These are phyloP conservation scores for rabbit (Oryctolagus cuniculus) DNA, from an alignment of 2,113 vertebrate genomes.

Conservation along the genomic window mOryCun1.1 NC_091443.1:109551001-109551500, in stretches of 20 bases:
- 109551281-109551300: constrained; percentile 57
- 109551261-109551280: not conserved
- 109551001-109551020: not conserved
- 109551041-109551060: not conserved
- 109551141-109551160: not conserved
- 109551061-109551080: not conserved
- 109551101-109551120: accelerated
- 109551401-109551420: too few relatives aligned
- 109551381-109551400: too few relatives aligned
- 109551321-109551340: too few relatives aligned
- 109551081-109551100: not conserved
- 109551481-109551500: too few relatives aligned
- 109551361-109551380: too few relatives aligned
- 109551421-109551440: too few relatives aligned
- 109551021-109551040: not conserved
- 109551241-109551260: not conserved
- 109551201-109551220: not conserved
- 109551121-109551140: not conserved
- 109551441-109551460: too few relatives aligned
- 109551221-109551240: not conserved
- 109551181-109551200: not conserved
- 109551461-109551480: too few relatives aligned
- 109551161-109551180: not conserved
- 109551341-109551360: too few relatives aligned
- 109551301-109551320: not conserved